Percentiles rank a stretch among this genome's conserved stretches.
Evolutionary conservation across 2,113 vertebrate species (phyloP).

Genomic region (Malurus elegans): DNA sequence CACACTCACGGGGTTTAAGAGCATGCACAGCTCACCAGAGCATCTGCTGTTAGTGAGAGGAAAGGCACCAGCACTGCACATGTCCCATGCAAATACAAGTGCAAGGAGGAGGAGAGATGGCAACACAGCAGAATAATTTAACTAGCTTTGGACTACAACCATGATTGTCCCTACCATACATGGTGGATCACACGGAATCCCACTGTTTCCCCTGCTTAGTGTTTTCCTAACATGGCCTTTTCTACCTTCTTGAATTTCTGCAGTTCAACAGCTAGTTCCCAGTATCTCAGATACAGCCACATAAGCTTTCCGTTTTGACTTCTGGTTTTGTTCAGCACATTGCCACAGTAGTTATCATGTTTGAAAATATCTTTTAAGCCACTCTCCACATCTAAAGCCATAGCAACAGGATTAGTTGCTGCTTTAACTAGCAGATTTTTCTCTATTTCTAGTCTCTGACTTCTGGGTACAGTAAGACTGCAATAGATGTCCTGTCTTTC

Average conservation of each 20-base stretch:
- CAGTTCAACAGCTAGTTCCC: constrained; percentile 84
- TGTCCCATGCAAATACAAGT: not conserved
- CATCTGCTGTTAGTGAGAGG: not conserved
- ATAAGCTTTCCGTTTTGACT: constrained; percentile 89
- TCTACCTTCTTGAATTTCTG: constrained; percentile 85
- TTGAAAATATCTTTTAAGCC: constrained; percentile 91
- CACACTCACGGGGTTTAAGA: not conserved
- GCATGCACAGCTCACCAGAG: not conserved
- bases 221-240: constrained; percentile 72
- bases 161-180: not conserved
- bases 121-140: not conserved
- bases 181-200: fast-evolving
- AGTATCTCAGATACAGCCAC: constrained; percentile 95
- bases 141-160: not conserved
- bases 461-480: constrained; percentile 79
- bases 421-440: constrained; percentile 84
- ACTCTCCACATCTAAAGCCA: constrained; percentile 77
- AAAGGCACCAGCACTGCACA: not conserved
- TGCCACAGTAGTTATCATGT: constrained; percentile 87
- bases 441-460: constrained; percentile 84
- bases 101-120: not conserved
- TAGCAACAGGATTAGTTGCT: constrained; percentile 76
- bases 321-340: constrained; percentile 82
- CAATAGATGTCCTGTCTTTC: constrained; percentile 91
- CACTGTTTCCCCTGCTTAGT: not conserved